A percentile compares a stretch with the other conserved stretches of the same genome.
phyloP scores from a whole-genome alignment of 2,797 vertebrate genomes.

The Rhadinocentrus ornatus region DNA sequence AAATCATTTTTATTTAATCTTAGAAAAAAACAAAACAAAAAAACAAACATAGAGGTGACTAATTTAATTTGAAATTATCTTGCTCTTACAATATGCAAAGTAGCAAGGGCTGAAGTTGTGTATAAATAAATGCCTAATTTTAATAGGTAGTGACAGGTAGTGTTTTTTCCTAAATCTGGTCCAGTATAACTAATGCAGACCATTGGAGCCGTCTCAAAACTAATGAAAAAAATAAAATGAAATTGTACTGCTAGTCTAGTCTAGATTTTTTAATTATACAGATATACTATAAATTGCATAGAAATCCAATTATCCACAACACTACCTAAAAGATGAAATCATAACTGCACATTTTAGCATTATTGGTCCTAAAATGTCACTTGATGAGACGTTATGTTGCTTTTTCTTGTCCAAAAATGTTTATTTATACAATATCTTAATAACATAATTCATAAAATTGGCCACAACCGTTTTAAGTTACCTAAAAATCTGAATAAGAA shows the following conservation, averaged over 20 bases:
- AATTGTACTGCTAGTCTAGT: background rate
- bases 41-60: background rate
- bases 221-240: background rate
- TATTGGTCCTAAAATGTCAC: background rate
- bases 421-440: background rate
- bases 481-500: background rate
- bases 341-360: background rate
- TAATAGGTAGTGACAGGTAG: no score
- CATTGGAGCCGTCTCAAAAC: background rate
- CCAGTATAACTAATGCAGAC: background rate
- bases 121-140: background rate
- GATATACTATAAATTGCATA: background rate
- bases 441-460: background rate
- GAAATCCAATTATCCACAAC: no score
- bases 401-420: conserved; percentile 1
- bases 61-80: background rate
- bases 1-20: background rate
- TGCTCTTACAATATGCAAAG: background rate
- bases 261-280: background rate
- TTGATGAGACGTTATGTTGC: background rate
- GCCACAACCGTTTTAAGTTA: background rate
- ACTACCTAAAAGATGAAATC: background rate
- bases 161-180: background rate
- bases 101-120: background rate
- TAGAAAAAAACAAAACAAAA: background rate